Conservation (phyloP, 2,888 invertebrate genomes). For the Blastobasis lacticolella region DNA sequence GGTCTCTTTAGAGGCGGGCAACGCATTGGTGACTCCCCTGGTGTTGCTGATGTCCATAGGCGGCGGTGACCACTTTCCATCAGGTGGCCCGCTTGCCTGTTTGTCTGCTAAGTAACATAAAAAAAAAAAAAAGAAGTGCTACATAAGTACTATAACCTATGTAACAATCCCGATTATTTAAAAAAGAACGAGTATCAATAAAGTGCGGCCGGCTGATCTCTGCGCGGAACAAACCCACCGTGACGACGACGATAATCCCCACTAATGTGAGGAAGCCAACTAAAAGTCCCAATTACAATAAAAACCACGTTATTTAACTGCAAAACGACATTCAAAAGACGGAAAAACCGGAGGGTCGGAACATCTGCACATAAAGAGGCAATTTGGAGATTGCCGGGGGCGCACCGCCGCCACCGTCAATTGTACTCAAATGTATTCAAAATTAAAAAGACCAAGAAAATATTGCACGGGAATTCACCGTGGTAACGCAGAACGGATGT, state of each 20-base stretch:
- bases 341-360: slow-evolving; percentile 70
- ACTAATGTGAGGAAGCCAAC: slow-evolving; percentile 28
- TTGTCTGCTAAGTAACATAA: too few species aligned
- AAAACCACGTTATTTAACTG: slow-evolving; percentile 71
- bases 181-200: too few species aligned
- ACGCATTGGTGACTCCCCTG: too few species aligned
- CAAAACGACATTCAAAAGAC: slow-evolving; percentile 73
- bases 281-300: slow-evolving; percentile 63
- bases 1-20: too few species aligned
- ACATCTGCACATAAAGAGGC: slow-evolving; percentile 75
- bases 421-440: slow-evolving; percentile 72
- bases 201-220: too few species aligned
- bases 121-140: too few species aligned
- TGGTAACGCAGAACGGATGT: slow-evolving; percentile 64
- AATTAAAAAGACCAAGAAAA: slow-evolving; percentile 67
- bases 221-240: neutral
- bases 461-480: slow-evolving; percentile 67
- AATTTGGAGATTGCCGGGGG: slow-evolving; percentile 74
- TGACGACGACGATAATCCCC: too few species aligned
- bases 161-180: too few species aligned
- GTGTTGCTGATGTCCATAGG: too few species aligned
- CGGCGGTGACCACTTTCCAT: too few species aligned
- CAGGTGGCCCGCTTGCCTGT: too few species aligned
- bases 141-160: too few species aligned
- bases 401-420: slow-evolving; percentile 64